Evolutionary conservation across 92 coral and sea anemone genomes (phyloP), one percentile per base, ranked within the genome.

Genomic region (Chrysogorgia sp.): DNA sequence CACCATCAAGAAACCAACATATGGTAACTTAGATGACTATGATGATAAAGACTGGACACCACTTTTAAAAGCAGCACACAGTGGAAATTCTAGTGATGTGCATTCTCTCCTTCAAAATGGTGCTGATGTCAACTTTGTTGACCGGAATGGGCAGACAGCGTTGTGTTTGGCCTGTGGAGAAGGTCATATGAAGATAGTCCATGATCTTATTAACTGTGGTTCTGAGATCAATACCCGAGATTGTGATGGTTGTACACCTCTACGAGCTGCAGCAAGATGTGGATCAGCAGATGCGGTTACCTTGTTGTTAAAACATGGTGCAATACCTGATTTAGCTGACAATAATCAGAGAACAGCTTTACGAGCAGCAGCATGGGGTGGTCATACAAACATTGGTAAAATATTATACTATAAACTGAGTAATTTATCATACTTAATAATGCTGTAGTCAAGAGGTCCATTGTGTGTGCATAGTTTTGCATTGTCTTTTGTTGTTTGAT

Each of bases 351-450:
- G 97, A 10, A 96, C 99, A 43, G 99, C 99, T 28, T 72, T 96
- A 50, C 89, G 99, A 21, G 99, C 97, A 3, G 99, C 99, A 4
- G 93, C 99, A 19, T 96, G 99, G 99, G 99, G 99, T 64, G 99
- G 98, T 24, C 97, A 96, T 65, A 65, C 83, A 19, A 96, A 91
- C 56, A 88, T 96, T 47, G 79, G 79, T 72, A 53, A 53, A 57
- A 52, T 57, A 57, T 23, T 14, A 23, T 57, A 13, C 29, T 57
- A 17, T 52, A 52, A 7, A 52, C 12, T 37, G 59, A 52, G 3
- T 52, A 17, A 52, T 7, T 52, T n/a, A n/a, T n/a, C n/a, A n/a
- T n/a, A n/a, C n/a, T n/a, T n/a, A n/a, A n/a, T n/a, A n/a, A n/a
- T n/a, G n/a, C n/a, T n/a, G n/a, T n/a, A n/a, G n/a, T n/a, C n/a